Percentiles rank a stretch among this genome's conserved stretches.
These are phyloP conservation scores for Pagetopsis macropterus DNA, from an alignment of 2,797 vertebrate species.

Conservation along the genomic window DNA sequence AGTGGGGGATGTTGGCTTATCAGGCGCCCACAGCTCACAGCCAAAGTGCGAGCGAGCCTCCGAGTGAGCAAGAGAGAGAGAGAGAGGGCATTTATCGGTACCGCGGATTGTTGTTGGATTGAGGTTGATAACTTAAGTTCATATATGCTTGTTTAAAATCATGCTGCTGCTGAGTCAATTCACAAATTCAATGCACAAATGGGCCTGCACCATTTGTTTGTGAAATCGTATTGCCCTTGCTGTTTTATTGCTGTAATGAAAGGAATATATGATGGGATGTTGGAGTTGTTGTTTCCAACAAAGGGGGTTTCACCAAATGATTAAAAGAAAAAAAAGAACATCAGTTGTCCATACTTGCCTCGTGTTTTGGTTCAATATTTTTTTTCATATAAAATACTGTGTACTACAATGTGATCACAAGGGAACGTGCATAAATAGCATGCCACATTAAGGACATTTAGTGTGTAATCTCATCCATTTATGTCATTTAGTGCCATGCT, in stretches of 20 bases:
- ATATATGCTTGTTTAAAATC: conserved; percentile 24
- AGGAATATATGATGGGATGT: background rate
- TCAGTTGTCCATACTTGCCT: background rate
- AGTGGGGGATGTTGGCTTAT: too few species aligned
- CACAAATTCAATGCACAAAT: background rate
- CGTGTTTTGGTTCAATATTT: background rate
- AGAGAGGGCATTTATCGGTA: too few species aligned
- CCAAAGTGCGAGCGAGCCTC: too few species aligned
- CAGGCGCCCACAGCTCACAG: too few species aligned
- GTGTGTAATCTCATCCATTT: too few species aligned
- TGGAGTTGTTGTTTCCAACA: background rate
- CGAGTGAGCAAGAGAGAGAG: too few species aligned
- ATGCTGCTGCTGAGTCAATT: conserved; percentile 7
- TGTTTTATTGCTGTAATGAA: background rate
- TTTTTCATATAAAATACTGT: background rate
- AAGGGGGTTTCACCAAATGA: background rate
- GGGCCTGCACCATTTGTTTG: background rate
- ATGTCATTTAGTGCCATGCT: too few species aligned
- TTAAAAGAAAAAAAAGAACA: background rate
- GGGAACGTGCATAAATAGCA: too few species aligned
- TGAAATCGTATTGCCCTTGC: background rate
- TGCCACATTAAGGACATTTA: too few species aligned
- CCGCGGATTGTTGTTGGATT: too few species aligned
- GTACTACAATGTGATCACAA: too few species aligned
- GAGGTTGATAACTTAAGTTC: background rate